These are phyloP conservation scores for Galerucella nymphaeae DNA, from an alignment of 2,888 invertebrate species.

Conservation along the genomic window DNA sequence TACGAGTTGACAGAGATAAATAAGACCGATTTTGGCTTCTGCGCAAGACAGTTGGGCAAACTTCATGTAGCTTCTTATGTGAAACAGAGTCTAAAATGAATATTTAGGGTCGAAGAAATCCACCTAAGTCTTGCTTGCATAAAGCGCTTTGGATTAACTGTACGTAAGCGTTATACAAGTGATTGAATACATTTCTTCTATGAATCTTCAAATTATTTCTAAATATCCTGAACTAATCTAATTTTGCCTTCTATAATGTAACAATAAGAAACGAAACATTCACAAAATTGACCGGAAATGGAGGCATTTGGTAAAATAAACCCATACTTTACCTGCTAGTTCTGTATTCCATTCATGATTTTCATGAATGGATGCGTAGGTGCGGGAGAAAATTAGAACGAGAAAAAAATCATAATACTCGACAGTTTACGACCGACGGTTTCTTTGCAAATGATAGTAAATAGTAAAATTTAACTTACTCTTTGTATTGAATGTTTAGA, in stretches of 20 bases:
- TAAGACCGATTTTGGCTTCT: too few relatives aligned
- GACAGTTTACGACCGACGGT: conserved; percentile 11
- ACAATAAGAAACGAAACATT: conserved; percentile 13
- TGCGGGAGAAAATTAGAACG: conserved; percentile 2
- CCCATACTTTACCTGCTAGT: conserved; percentile 21
- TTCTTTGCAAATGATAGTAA: conserved; percentile 14
- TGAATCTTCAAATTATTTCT: neutral
- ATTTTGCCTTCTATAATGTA: neutral
- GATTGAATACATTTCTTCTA: too few relatives aligned
- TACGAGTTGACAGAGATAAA: too few relatives aligned
- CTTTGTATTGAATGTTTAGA: neutral
- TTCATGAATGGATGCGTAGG: neutral
- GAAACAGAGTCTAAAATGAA: too few relatives aligned
- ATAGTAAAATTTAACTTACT: conserved; percentile 19
- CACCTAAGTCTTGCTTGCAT: too few relatives aligned
- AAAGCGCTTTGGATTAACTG: too few relatives aligned
- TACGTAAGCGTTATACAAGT: too few relatives aligned
- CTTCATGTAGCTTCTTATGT: too few relatives aligned
- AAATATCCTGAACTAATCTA: conserved; percentile 11
- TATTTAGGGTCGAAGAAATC: too few relatives aligned
- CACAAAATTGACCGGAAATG: conserved; percentile 31
- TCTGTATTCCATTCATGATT: conserved; percentile 10
- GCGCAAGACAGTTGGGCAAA: too few relatives aligned
- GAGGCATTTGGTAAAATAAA: conserved; percentile 12
- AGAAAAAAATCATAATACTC: conserved; percentile 4